Conservation (phyloP, 2,113 vertebrate genomes). For the Pedetes capensis region DNA sequence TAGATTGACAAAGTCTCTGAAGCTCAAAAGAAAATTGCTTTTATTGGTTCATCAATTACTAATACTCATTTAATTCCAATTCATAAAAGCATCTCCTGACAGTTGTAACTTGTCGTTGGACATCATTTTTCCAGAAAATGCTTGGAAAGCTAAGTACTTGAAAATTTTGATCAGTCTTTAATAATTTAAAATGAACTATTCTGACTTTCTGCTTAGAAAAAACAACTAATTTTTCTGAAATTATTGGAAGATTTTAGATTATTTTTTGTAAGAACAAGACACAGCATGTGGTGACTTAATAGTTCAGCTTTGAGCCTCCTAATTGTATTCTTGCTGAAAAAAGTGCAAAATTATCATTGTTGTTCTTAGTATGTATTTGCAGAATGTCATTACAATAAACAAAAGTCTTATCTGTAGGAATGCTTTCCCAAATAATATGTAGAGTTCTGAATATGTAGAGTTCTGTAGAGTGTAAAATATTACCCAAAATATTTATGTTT, state of each 20-base stretch:
- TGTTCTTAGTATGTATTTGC: not conserved
- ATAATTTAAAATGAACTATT: slow-evolving; percentile 33
- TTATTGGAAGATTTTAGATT: slow-evolving; percentile 33
- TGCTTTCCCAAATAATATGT: not conserved
- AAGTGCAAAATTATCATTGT: not conserved
- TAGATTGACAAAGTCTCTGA: slow-evolving; percentile 17
- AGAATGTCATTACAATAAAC: not conserved
- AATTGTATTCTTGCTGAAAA: not conserved
- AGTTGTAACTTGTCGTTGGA: slow-evolving; percentile 37
- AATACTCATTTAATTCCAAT: slow-evolving; percentile 41
- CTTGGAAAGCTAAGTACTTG: slow-evolving; percentile 30
- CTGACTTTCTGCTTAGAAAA: slow-evolving; percentile 41
- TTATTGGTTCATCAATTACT: slow-evolving; percentile 38
- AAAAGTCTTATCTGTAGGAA: slow-evolving; percentile 12
- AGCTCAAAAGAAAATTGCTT: slow-evolving; percentile 40
- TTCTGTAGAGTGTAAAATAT: not conserved
- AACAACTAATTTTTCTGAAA: slow-evolving; percentile 37
- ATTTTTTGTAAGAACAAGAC: slow-evolving; percentile 20
- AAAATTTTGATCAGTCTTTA: slow-evolving; percentile 47
- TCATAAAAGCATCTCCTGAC: slow-evolving; percentile 47
- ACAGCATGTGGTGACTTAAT: not conserved
- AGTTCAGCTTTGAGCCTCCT: not conserved
- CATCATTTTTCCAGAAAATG: slow-evolving; percentile 29
- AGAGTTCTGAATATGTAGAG: not conserved
- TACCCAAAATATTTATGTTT: not conserved